A percentile compares a stretch with the other conserved stretches of the same genome.
Conservation (phyloP, 2,888 invertebrate species). For the Tenthredo livida region DNA sequence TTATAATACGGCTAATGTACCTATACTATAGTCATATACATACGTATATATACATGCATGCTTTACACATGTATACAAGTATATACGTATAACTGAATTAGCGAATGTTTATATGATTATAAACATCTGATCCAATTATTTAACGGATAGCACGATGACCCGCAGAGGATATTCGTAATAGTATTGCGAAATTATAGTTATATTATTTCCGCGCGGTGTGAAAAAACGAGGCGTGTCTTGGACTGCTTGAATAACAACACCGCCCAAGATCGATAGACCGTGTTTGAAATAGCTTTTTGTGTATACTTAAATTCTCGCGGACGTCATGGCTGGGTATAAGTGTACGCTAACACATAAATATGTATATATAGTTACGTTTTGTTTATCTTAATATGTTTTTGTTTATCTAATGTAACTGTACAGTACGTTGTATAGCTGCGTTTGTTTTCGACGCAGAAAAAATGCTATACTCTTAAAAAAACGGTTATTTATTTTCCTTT, state of each 20-base stretch:
- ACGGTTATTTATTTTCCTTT: background rate
- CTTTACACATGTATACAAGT: too few relatives aligned
- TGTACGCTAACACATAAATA: background rate
- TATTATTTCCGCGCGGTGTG: background rate
- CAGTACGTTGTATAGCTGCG: background rate
- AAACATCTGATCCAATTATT: constrained; percentile 19
- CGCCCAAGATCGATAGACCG: background rate
- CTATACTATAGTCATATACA: background rate
- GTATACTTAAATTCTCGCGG: constrained; percentile 20
- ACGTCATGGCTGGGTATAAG: background rate
- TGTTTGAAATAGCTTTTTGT: constrained; percentile 33
- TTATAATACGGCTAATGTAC: background rate
- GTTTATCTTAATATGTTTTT: constrained; percentile 1
- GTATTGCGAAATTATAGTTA: background rate
- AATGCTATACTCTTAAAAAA: background rate
- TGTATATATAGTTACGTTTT: background rate
- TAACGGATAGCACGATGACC: constrained; percentile 11
- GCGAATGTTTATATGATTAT: background rate
- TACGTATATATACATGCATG: too few relatives aligned
- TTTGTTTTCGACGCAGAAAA: background rate
- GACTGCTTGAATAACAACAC: background rate
- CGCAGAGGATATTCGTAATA: background rate
- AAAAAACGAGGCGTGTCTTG: constrained; percentile 13
- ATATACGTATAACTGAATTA: background rate
- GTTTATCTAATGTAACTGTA: background rate